Percentiles rank a stretch among this genome's conserved stretches.
Conservation (phyloP, 2,797 vertebrate genomes). For the Macropodus opercularis region DNA sequence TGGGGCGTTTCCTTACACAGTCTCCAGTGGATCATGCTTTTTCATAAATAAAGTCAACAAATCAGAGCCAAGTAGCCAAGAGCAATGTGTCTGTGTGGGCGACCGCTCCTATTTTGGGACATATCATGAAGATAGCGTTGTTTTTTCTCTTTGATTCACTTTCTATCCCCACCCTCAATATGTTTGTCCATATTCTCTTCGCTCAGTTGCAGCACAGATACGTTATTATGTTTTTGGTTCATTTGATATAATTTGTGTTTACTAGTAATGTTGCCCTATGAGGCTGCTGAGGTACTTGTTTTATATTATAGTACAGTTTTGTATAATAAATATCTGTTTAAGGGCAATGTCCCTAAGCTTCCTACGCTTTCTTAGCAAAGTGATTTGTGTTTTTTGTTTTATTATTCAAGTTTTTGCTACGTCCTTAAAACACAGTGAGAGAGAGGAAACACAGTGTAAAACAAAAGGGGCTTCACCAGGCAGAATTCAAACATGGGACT, state of each 20-base stretch:
- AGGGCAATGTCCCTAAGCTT: slow-evolving; percentile 32
- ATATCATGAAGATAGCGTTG: slow-evolving; percentile 43
- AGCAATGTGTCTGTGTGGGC: slow-evolving; percentile 59
- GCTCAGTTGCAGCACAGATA: not conserved
- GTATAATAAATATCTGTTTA: slow-evolving; percentile 29
- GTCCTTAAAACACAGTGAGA: too few relatives aligned
- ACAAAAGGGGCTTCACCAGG: not conserved
- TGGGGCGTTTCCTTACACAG: slow-evolving; percentile 57
- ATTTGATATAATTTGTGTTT: slow-evolving; percentile 19
- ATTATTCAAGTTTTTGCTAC: slow-evolving; percentile 41
- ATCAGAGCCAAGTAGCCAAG: slow-evolving; percentile 61
- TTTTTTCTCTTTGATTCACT: slow-evolving; percentile 41
- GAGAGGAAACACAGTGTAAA: not conserved
- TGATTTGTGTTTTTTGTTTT: too few relatives aligned
- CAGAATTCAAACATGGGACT: slow-evolving; percentile 21
- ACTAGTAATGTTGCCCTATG: not conserved
- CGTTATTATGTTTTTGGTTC: slow-evolving; percentile 19
- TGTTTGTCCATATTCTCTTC: slow-evolving; percentile 10
- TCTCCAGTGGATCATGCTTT: slow-evolving; percentile 54
- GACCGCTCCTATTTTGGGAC: slow-evolving; percentile 60
- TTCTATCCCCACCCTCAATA: slow-evolving; percentile 13
- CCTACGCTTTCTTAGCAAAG: too few relatives aligned
- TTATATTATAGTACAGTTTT: not conserved
- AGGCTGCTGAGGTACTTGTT: not conserved
- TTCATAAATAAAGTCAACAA: slow-evolving; percentile 74